Evolutionary conservation across 2,888 invertebrate species (phyloP), one percentile per base, ranked within the genome.

Genomic region (Meta bourneti): DNA sequence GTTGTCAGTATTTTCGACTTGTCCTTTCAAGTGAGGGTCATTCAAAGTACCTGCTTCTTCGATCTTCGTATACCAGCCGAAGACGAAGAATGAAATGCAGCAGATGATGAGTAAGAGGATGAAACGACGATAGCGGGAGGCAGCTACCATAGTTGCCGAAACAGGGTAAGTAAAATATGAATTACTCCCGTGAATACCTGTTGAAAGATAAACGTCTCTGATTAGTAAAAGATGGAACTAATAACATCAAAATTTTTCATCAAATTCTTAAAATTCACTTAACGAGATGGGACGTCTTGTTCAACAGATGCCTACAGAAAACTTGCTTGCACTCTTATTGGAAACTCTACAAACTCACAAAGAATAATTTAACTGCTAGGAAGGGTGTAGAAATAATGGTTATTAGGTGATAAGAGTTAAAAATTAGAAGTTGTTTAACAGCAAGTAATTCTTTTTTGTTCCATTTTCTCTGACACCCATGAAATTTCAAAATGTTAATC

Each of bases 21-120:
- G 52, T 13, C 19, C 52, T 16, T 16, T 78, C 6, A 52, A 16
- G 8, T 51, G 6, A n/a, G 48, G 51, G 9, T 78, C 78, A 16
- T 51, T 51, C 48, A 51, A 6, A 6, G 78, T 7, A 1, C 16
- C 52, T 0, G 19, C n/a, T n/a, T 78, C 78, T 52, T 78, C 78
- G n/a, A 52, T n/a, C 16, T 11, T 74, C 61, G 84, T 72, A n/a
- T 84, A 84, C 84, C 84, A 84, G 13, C 54, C 84, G 34, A 84
- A 84, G 48, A 84, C 20, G 20, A 74, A 74, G 8, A 74, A 34
- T 0, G 74, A 84, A 7, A 74, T 19, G 34, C 84, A 84, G 54
- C 72, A 74, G 54, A 75, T 52, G 34, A 75, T n/a, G 54, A 84
- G 34, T 7, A 84, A 51, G 20, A 75, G 34, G 6, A 54, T 52